phyloP scores from a whole-genome alignment of 2,888 invertebrate species.

The Apamea crenata region DNA sequence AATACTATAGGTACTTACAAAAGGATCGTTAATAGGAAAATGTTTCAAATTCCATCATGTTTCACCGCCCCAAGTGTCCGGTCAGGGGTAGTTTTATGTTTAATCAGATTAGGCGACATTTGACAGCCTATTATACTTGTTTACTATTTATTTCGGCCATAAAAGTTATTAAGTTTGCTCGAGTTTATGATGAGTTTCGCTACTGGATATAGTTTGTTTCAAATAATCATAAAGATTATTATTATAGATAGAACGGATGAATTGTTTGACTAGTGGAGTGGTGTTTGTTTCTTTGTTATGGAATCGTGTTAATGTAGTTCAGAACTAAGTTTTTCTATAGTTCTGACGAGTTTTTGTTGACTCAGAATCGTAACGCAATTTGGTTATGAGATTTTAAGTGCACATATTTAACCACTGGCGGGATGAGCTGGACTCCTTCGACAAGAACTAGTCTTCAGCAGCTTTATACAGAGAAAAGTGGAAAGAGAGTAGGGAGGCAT shows the following conservation, averaged over 20 bases:
- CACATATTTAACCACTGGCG: neutral
- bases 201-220: constrained; percentile 47
- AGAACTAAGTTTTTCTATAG: neutral
- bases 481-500: too few species aligned
- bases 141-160: constrained; percentile 65
- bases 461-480: too few species aligned
- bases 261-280: constrained; percentile 27
- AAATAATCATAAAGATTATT: constrained; percentile 56
- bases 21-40: neutral
- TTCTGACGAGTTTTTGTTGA: neutral
- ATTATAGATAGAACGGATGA: constrained; percentile 42
- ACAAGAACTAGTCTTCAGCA: too few species aligned
- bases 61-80: neutral
- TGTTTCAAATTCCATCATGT: constrained; percentile 10
- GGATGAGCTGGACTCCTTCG: too few species aligned
- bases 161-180: constrained; percentile 65
- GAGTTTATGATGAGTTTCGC: constrained; percentile 56
- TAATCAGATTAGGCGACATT: constrained; percentile 67
- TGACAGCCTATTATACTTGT: constrained; percentile 65
- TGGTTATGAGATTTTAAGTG: neutral
- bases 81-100: constrained; percentile 48
- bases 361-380: neutral
- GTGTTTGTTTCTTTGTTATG: constrained; percentile 25
- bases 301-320: constrained; percentile 9
- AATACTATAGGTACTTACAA: neutral